Base-by-base conservation (phyloP, 2,888 invertebrate species). In the Hemithea aestivaria region DNA sequence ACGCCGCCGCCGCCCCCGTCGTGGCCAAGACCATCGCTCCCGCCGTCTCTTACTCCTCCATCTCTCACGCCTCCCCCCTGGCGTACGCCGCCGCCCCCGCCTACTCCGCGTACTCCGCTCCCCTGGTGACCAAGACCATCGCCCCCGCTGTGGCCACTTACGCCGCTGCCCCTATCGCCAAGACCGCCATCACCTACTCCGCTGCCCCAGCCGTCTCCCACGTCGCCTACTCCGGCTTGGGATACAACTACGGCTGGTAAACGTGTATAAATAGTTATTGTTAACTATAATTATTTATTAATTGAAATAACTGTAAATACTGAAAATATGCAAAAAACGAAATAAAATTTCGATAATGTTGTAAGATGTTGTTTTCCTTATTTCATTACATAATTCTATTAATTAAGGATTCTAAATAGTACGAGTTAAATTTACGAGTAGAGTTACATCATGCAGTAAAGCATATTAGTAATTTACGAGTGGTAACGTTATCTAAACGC, bases 121-220 rank as follows among this genome's bases (percentile, higher is more conserved):
- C 83, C 33, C 82, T 89, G 39, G 73, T 85, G 10, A 62, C 77
- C 34, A 57, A 62, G 46, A 45, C 66, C 23, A 50, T 61, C 40
- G 42, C 66, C 26, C 53, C 56, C 21, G 50, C 57, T 8, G 66
- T 66, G 2, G 44, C 56, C 45, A 48, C 67, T 37, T 62, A 68
- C 43, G 65, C 73, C 27, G 60, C 70, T 38, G 46, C 58, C 12
- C 56, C 60, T 30, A 45, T 85, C 33, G 89, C 90, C 6, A 39
- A 58, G 43, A 52, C 52, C 31, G 58, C 60, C 35, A 63, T 89
- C 27, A 58, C 81, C 31, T 89, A 89, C 75, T 84, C 85, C 11
- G 89, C 91, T 24, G 89, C 90, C 26, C 88, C 89, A 30, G 87
- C 88, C 38, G 91, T 91, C 10, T 90, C 92, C 31, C 91, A 91